Base-by-base conservation (phyloP, 2,888 invertebrate species). In the Julus scanicus region DNA sequence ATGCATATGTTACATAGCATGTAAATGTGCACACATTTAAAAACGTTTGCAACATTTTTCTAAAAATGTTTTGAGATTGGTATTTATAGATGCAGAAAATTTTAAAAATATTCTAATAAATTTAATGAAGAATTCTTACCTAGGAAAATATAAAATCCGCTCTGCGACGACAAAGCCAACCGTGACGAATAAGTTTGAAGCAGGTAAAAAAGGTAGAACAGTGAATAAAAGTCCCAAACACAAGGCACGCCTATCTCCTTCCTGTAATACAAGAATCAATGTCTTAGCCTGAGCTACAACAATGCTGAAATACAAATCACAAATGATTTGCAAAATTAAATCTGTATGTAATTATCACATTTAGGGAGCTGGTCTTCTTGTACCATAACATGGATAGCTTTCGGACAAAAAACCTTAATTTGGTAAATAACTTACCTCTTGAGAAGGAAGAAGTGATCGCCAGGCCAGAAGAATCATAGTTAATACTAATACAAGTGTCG, bases 211-310 rank as follows among this genome's bases (percentile, higher is more conserved):
- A 3, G 88, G 88, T 17, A 88, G 91, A 8, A 92, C 90, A 83
- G 92, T 90, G 48, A 93, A 89, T n/a, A 92, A 90, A 48, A 92
- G 88, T 5, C 89, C 89, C 44, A 89, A 71, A 86, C 89, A 86
- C 84, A 90, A 20, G 49, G 87, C 87, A n/a, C 89, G 87, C 39
- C 87, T 53, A 63, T 85, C 88, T 48, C 53, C 57, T 63, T 87
- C 88, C 88, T 88, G 40, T 44, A 86, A 84, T 29, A 71, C 20
- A 71, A 20, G 20, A n/a, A 71, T 6, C 71, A 71, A 29, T 29
- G 20, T 5, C 20, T 29, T 20, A 29, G 29, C 29, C 29, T 29
- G 29, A 29, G 29, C 29, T 29, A 1, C 29, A 29, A 29, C 29
- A 29, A 29, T 29, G 29, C 29, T 29, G 29, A 29, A 29, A 29